These are phyloP conservation scores for Drosophila santomea DNA, from an alignment of 1,140 invertebrate genomes.

Conservation along the genomic window DNA sequence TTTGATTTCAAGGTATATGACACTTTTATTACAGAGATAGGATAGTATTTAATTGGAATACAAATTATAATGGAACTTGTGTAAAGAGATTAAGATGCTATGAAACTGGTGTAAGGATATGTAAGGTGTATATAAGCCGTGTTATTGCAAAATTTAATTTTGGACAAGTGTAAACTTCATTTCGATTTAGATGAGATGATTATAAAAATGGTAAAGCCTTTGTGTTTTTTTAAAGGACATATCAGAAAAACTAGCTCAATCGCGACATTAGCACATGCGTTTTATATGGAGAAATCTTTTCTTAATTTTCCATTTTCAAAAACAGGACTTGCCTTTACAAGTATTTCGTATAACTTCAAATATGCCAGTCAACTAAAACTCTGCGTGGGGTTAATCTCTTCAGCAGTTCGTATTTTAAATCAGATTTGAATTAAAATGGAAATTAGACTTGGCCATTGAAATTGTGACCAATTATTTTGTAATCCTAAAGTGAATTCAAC, in stretches of 20 bases:
- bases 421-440: conserved; percentile 31
- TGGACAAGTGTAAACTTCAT: conserved; percentile 71
- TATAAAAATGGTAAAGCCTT: conserved; percentile 85
- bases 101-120: conserved; percentile 28
- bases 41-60: conserved; percentile 55
- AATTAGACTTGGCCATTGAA: conserved; percentile 54
- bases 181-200: conserved; percentile 85
- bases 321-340: conserved; percentile 39
- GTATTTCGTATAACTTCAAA: conserved; percentile 32
- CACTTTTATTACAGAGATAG: conserved; percentile 64
- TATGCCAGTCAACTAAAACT: conserved; percentile 78
- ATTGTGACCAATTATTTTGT: conserved; percentile 34
- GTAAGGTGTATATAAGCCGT: conserved; percentile 29
- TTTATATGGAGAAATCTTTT: conserved; percentile 34
- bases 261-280: conserved; percentile 47
- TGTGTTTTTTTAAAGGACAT: conserved; percentile 74
- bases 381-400: conserved; percentile 79
- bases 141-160: conserved; percentile 40
- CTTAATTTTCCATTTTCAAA: conserved; percentile 58
- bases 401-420: conserved; percentile 39
- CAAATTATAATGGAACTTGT: conserved; percentile 71
- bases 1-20: conserved; percentile 66
- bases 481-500: conserved; percentile 59
- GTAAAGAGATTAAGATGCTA: conserved; percentile 58
- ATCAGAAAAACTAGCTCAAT: conserved; percentile 54